A percentile compares a stretch with the other conserved stretches of the same genome.
phyloP scores from a whole-genome alignment of 2,888 invertebrate species.

The Cephus runcator region DNA sequence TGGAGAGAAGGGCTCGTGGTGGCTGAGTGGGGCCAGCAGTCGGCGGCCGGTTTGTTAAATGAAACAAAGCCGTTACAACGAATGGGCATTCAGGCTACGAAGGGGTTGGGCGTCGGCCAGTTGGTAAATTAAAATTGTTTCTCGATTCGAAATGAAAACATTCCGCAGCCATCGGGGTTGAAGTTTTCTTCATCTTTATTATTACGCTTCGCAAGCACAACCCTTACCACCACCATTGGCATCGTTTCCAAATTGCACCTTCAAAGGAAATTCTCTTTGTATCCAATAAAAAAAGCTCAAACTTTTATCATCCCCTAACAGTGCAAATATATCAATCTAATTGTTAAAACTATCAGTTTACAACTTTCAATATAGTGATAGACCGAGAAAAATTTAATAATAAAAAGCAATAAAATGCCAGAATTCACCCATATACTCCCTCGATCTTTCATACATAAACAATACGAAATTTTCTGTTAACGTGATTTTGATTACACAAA shows the following conservation, averaged over 20 bases:
- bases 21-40: conserved; percentile 27
- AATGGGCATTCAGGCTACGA: conserved; percentile 48
- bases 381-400: not conserved
- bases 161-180: conserved; percentile 27
- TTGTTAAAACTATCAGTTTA: not conserved
- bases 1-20: conserved; percentile 9
- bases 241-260: not conserved
- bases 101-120: conserved; percentile 25
- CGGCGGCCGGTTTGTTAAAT: conserved; percentile 55
- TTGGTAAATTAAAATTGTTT: conserved; percentile 57
- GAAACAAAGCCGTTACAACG: conserved; percentile 61
- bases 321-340: not conserved
- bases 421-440: not conserved
- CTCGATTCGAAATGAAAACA: conserved; percentile 51
- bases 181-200: conserved; percentile 8
- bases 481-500: not conserved
- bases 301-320: not conserved
- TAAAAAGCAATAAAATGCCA: too few relatives aligned
- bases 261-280: not conserved
- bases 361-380: not conserved
- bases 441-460: not conserved
- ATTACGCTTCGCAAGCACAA: not conserved
- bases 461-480: not conserved
- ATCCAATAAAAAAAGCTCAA: not conserved
- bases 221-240: not conserved